Evolutionary conservation across 2,797 vertebrate species (phyloP).

Genomic region (Urosaurus nigricauda): DNA sequence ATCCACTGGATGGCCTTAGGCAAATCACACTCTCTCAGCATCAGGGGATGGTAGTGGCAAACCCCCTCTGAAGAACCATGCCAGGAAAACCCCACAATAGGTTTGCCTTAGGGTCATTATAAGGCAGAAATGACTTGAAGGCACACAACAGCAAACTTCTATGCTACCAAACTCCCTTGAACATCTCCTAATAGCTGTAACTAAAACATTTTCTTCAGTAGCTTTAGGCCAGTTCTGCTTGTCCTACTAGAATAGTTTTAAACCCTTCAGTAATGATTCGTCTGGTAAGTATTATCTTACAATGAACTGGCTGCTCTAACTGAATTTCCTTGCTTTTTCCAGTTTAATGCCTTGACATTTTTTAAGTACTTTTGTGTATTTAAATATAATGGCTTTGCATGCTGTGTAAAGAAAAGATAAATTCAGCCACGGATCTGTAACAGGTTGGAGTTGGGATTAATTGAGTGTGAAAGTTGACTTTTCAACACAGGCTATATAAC

Average conservation of each 20-base stretch:
- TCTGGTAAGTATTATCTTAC: conserved; percentile 51
- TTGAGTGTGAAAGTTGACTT: conserved; percentile 34
- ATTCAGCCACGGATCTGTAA: conserved; percentile 37
- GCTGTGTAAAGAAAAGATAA: conserved; percentile 29
- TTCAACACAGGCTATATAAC: conserved; percentile 14
- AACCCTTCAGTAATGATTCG: conserved; percentile 34
- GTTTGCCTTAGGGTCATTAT: too few relatives aligned
- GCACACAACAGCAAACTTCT: too few relatives aligned
- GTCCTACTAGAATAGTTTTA: not conserved
- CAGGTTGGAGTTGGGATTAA: conserved; percentile 36
- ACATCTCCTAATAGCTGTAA: conserved; percentile 23
- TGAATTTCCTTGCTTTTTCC: conserved; percentile 51
- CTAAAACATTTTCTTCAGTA: conserved; percentile 44
- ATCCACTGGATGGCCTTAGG: too few relatives aligned
- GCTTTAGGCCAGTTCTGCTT: conserved; percentile 22
- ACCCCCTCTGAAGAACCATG: too few relatives aligned
- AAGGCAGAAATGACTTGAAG: too few relatives aligned
- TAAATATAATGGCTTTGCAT: conserved; percentile 36
- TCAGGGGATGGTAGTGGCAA: too few relatives aligned
- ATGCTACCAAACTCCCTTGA: not conserved
- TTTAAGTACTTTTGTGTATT: not conserved
- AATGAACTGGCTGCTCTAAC: conserved; percentile 31
- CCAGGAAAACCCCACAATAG: too few relatives aligned
- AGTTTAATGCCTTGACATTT: conserved; percentile 6
- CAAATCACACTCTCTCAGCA: too few relatives aligned